Percentiles rank a stretch among this genome's conserved stretches.
Evolutionary conservation across 2,797 vertebrate genomes (phyloP).

Genomic region (Manis javanica): DNA sequence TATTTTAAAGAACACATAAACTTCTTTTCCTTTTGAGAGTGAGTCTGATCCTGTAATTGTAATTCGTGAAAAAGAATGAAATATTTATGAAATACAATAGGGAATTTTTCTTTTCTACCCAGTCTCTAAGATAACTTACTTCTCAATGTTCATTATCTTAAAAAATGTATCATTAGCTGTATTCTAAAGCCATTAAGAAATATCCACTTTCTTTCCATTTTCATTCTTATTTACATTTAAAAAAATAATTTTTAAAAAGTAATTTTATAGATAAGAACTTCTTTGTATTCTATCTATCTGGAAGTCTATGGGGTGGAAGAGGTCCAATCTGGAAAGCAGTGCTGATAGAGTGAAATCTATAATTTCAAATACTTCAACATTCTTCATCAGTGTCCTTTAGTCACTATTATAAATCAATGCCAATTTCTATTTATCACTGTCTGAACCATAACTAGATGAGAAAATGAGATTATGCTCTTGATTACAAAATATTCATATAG

Average conservation of each 20-base stretch:
- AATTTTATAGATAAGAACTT: neutral
- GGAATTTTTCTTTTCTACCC: neutral
- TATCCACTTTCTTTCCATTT: neutral
- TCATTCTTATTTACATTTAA: neutral
- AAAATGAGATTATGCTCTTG: slow-evolving; percentile 7
- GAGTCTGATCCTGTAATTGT: neutral
- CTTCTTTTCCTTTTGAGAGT: neutral
- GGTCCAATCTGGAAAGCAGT: neutral
- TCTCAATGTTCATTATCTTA: neutral
- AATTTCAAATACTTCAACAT: neutral
- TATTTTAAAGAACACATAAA: neutral
- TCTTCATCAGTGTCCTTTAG: neutral
- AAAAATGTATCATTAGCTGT: neutral
- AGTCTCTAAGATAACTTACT: neutral
- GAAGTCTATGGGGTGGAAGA: neutral
- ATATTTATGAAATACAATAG: neutral
- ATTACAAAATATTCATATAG: slow-evolving; percentile 17
- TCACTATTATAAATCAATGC: neutral
- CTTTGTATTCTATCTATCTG: neutral
- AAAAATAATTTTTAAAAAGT: neutral
- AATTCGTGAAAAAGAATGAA: slow-evolving; percentile 33
- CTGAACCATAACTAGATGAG: neutral
- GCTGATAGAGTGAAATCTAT: neutral
- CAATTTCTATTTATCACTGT: neutral
- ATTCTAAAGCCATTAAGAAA: neutral